phyloP scores from a whole-genome alignment of 2,113 vertebrate species.

The Mobula hypostoma region DNA sequence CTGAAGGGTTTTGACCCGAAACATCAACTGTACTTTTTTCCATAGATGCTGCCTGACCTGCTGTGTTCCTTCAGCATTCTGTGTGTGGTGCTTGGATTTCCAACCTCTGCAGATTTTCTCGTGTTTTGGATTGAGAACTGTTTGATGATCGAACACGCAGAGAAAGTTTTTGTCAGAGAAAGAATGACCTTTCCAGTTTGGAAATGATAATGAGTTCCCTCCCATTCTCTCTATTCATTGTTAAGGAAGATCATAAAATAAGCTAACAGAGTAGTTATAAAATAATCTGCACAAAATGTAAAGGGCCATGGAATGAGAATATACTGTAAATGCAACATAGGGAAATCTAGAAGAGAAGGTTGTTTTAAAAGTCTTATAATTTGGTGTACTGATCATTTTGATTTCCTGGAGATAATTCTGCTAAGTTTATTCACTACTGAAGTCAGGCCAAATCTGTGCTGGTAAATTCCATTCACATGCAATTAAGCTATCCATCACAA shows the following conservation, averaged over 20 bases:
- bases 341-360: not conserved
- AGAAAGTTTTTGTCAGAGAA: not conserved
- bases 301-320: not conserved
- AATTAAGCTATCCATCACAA: not conserved
- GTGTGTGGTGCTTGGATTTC: no score
- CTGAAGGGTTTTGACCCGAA: no score
- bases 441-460: not conserved
- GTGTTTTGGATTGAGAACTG: no score
- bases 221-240: not conserved
- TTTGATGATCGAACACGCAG: not conserved
- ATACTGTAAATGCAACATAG: not conserved
- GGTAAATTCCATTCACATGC: not conserved
- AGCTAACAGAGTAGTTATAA: not conserved
- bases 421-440: not conserved
- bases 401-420: no score
- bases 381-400: not conserved
- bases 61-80: no score
- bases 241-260: not conserved
- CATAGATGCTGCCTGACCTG: no score
- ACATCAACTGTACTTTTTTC: no score
- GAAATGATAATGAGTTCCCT: not conserved
- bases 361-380: not conserved
- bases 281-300: not conserved
- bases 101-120: no score
- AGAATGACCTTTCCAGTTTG: not conserved